These are phyloP conservation scores for Eristalis tenax DNA, from an alignment of 2,888 invertebrate species.

Conservation along the genomic window DNA sequence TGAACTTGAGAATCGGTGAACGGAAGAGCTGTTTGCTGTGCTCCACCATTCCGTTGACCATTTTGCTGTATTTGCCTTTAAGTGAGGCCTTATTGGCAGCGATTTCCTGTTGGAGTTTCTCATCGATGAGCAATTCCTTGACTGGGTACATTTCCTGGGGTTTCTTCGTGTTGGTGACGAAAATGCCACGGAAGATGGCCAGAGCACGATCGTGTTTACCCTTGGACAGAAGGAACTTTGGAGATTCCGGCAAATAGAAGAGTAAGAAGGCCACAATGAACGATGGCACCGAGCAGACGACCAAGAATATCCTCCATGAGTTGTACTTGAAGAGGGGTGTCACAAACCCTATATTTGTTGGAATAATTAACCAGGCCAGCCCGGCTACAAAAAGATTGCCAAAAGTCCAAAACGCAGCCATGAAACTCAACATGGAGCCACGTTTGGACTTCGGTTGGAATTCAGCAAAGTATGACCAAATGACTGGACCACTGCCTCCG, in stretches of 20 bases:
- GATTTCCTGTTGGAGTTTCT: slow-evolving; percentile 80
- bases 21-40: slow-evolving; percentile 91
- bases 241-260: slow-evolving; percentile 93
- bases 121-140: slow-evolving; percentile 86
- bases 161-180: slow-evolving; percentile 88
- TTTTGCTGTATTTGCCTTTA: slow-evolving; percentile 87
- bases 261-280: slow-evolving; percentile 92
- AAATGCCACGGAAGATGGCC: slow-evolving; percentile 90
- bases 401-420: slow-evolving; percentile 97
- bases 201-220: slow-evolving; percentile 91
- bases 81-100: slow-evolving; percentile 82
- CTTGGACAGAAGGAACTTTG: slow-evolving; percentile 91
- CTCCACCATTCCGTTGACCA: slow-evolving; percentile 89
- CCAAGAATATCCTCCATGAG: slow-evolving; percentile 95
- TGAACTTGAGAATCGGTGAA: slow-evolving; percentile 91
- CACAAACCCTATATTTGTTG: slow-evolving; percentile 86
- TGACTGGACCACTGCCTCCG: slow-evolving; percentile 87
- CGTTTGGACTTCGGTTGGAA: slow-evolving; percentile 95
- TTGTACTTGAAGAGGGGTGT: slow-evolving; percentile 89
- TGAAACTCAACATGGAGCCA: slow-evolving; percentile 95
- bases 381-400: slow-evolving; percentile 96
- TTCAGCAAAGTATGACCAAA: slow-evolving; percentile 97
- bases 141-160: slow-evolving; percentile 89
- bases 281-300: slow-evolving; percentile 93
- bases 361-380: slow-evolving; percentile 88